Evolutionary conservation across 1,140 invertebrate species (phyloP), one percentile per base, ranked within the genome.

Genomic region (Lineus longissimus): DNA sequence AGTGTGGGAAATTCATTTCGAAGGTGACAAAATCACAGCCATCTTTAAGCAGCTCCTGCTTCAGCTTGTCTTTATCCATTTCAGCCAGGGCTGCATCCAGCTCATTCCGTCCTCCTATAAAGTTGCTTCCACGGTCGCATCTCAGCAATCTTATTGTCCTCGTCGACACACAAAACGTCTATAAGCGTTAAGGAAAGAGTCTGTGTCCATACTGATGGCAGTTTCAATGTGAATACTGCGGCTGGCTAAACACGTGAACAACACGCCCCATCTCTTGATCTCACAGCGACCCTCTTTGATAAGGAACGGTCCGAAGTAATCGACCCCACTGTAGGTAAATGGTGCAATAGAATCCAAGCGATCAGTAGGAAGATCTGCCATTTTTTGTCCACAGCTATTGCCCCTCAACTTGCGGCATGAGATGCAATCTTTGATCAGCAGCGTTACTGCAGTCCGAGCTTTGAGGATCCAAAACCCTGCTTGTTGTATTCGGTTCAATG

Each of bases 281-380:
- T 58, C 33, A n/a, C 29, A 57, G 6, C 51, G 25, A 17, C 23
- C 41, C 6, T 54, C 45, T 41, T 61, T 61, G 40, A 59, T 41
- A 15, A 51, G 13, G 40, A 58, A 63, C 1, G 62, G 65, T 29
- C 62, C 57, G 56, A 64, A 64, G 41, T 29, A 64, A 30, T 65
- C 62, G 43, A 67, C 43, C 7, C 45, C 62, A 61, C 43, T 33
- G 29, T 43, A 43, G 23, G 57, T 61, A 27, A 64, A 67, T 30
- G 58, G 66, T 2, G 63, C 27, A 22, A 36, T 41, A 7, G 33
- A 36, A 36, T 36, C 33, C 11, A 67, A 4, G 29, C 63, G n/a
- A 22, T 67, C 66, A 25, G 54, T 31, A 13, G 66, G 66, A 1
- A 65, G 47, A 25, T 64, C 36, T 11, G 62, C 43, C 62, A 65